These are phyloP conservation scores for Akabosia matsudoensis DNA, from an alignment of 1,140 invertebrate species.

Conservation along the genomic window DNA sequence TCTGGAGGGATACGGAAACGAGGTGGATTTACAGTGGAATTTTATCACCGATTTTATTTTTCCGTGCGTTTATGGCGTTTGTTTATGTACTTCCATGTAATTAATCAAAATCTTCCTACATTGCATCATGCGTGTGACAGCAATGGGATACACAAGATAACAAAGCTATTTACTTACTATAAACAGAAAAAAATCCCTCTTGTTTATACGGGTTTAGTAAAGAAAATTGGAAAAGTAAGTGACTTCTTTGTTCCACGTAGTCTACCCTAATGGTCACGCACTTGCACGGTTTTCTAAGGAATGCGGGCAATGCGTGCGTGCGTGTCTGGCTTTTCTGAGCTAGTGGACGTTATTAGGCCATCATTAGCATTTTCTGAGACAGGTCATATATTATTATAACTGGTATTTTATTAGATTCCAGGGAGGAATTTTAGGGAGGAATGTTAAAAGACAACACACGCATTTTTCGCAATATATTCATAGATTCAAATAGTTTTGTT, in stretches of 20 bases:
- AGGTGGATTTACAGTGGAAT: conserved; percentile 8
- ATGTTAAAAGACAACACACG: not conserved
- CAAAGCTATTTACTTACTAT: too few species aligned
- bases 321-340: not conserved
- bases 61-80: not conserved
- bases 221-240: not conserved
- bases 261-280: too few species aligned
- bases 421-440: not conserved
- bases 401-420: not conserved
- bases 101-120: not conserved
- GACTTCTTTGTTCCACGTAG: too few species aligned
- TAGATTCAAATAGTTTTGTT: too few species aligned
- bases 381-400: not conserved
- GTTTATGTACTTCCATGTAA: not conserved
- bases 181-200: too few species aligned
- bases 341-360: not conserved
- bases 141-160: not conserved
- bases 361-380: not conserved
- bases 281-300: too few species aligned
- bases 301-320: not conserved
- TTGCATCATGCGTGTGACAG: not conserved
- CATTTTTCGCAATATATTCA: too few species aligned
- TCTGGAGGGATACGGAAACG: not conserved
- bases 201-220: too few species aligned
- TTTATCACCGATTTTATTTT: not conserved